Evolutionary conservation across 2,797 vertebrate species (phyloP), one percentile per base, ranked within the genome.

Genomic region (Garrulus glandarius): DNA sequence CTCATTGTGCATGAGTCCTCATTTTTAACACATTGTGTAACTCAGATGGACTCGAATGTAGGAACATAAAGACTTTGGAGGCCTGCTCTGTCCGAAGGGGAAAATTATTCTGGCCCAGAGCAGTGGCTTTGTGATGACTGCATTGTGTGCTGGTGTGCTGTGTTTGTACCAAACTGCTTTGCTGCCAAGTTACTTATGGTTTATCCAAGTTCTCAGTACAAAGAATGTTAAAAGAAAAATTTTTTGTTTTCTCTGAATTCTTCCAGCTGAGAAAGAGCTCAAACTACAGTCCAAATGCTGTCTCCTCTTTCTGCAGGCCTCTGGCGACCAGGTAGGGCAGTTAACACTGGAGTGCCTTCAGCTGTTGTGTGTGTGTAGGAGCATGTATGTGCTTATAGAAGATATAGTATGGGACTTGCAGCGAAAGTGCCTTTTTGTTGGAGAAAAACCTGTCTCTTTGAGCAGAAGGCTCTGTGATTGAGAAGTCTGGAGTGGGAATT

Each of bases 21-120:
- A 23, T 92, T 95, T 94, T 84, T 91, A 86, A 79, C 79, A 61
- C 50, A 21, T 84, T 9, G 0, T 78, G 69, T 86, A 72, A 69
- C 71, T 94, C 76, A 46, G 82, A 78, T 72, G 63, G 85, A 79
- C 83, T 90, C 1, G 2, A 82, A 63, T 57, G 37, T 76, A 84
- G 63, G 41, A 79, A 52, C 69, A 46, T 56, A 71, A 93, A 93
- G 82, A 72, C 79, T 94, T 92, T 93, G 89, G 95, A 94, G 79
- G 56, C 52, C 72, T 95, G 91, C 83, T 83, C 85, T 90, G 41
- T 15, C 47, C 0, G 0, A 84, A 92, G 79, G 94, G 94, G 95
- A 95, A 91, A 95, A 95, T 95, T 94, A 94, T 68, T 95, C 92
- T 92, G 85, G 81, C 67, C 89, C 84, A 87, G 69, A 82, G 95